These are phyloP conservation scores for Leptodactylus fallax DNA, from an alignment of 2,797 vertebrate genomes.

Conservation along the genomic window DNA sequence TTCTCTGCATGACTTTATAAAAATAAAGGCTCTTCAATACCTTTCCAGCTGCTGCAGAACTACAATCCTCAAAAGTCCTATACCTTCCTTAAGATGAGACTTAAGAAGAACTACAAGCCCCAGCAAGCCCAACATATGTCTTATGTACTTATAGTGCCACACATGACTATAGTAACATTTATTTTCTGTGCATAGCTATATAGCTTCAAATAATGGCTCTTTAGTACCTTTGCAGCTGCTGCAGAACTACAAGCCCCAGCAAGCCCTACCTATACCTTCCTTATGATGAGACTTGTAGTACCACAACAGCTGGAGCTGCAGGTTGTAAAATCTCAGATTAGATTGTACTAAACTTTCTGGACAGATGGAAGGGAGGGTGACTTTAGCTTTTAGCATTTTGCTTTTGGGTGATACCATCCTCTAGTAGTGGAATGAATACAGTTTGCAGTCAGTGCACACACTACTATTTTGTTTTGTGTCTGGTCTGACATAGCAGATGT, in stretches of 20 bases:
- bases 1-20: too few relatives aligned
- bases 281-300: neutral
- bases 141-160: neutral
- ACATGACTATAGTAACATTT: neutral
- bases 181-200: neutral
- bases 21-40: neutral
- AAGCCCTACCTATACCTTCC: neutral
- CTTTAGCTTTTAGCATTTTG: neutral
- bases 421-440: neutral
- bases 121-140: too few relatives aligned
- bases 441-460: constrained; percentile 2
- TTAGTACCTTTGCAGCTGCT: neutral
- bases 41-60: neutral
- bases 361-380: neutral
- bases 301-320: neutral
- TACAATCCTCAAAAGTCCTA: neutral
- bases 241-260: neutral
- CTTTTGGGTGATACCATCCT: neutral
- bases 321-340: neutral
- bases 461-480: neutral
- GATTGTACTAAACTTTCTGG: neutral
- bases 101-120: too few relatives aligned
- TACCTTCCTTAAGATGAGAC: neutral
- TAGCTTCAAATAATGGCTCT: neutral
- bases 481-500: neutral